Evolutionary conservation across 2,888 invertebrate species (phyloP).

Genomic region (Rhimphoctona megacephalus): DNA sequence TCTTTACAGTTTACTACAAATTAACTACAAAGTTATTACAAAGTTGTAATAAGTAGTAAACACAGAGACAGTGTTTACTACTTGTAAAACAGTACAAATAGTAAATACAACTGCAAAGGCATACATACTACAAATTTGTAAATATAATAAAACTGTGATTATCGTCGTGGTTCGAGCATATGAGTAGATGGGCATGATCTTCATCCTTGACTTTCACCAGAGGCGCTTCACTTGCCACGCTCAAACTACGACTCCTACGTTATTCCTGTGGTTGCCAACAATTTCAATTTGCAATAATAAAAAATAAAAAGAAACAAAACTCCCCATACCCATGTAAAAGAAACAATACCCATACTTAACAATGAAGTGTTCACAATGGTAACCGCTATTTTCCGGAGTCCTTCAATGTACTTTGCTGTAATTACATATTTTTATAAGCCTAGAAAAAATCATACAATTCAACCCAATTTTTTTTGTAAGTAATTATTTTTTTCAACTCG

Average conservation of each 20-base stretch:
- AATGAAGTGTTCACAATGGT: constrained; percentile 67
- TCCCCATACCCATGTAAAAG: not conserved
- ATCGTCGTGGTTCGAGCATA: constrained; percentile 62
- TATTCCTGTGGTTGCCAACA: constrained; percentile 17
- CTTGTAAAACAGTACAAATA: not conserved
- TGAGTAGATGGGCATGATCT: constrained; percentile 67
- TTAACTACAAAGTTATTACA: too few species aligned
- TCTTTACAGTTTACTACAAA: too few species aligned
- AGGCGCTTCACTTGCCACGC: constrained; percentile 80
- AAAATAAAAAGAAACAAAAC: constrained; percentile 40
- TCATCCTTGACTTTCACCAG: constrained; percentile 76
- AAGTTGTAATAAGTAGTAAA: too few species aligned
- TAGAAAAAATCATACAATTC: not conserved
- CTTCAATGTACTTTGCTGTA: not conserved
- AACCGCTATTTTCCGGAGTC: constrained; percentile 58
- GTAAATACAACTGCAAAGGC: not conserved
- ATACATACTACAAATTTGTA: not conserved
- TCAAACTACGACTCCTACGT: constrained; percentile 31
- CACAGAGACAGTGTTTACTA: too few species aligned
- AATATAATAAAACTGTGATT: constrained; percentile 32
- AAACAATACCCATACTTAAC: constrained; percentile 50
- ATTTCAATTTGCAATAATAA: constrained; percentile 6
- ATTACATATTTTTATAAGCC: not conserved
- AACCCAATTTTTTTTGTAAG: not conserved
- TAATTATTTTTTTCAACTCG: not conserved